Evolutionary conservation across 2,888 invertebrate species (phyloP).

Genomic region (Agonopterix heracliana): DNA sequence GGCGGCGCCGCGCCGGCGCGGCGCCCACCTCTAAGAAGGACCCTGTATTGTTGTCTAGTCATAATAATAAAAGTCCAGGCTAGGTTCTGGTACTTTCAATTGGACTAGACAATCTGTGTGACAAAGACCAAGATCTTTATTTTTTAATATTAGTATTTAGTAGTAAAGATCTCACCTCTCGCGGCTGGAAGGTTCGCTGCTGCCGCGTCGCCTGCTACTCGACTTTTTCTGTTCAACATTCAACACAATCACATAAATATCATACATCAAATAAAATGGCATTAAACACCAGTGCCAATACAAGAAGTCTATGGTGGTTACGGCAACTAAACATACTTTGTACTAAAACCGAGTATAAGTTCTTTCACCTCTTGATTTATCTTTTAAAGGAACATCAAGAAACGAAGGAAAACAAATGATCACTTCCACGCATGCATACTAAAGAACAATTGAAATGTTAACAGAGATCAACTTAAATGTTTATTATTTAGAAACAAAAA

Average conservation of each 20-base stretch:
- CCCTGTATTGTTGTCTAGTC: no score
- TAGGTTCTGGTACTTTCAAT: no score
- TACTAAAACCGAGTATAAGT: conserved; percentile 43
- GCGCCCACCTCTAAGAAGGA: no score
- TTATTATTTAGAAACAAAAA: conserved; percentile 33
- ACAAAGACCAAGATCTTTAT: not conserved
- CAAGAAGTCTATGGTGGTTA: conserved; percentile 71
- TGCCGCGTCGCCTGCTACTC: conserved; percentile 57
- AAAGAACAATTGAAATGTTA: conserved; percentile 45
- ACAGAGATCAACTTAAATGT: conserved; percentile 44
- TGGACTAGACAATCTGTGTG: no score
- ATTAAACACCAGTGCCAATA: conserved; percentile 73
- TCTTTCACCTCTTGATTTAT: conserved; percentile 29
- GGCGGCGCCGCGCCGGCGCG: no score
- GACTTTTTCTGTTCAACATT: conserved; percentile 68
- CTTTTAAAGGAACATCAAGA: no score
- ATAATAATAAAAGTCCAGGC: no score
- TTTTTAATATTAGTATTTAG: not conserved
- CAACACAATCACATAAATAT: conserved; percentile 37
- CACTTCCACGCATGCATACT: conserved; percentile 65
- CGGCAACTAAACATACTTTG: conserved; percentile 57
- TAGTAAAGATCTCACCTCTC: conserved; percentile 40
- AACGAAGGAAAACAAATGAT: conserved; percentile 9
- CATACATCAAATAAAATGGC: conserved; percentile 19
- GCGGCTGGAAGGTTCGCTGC: conserved; percentile 52